Evolutionary conservation across 2,888 invertebrate species (phyloP).

Genomic region (Melinopterus prodromus): DNA sequence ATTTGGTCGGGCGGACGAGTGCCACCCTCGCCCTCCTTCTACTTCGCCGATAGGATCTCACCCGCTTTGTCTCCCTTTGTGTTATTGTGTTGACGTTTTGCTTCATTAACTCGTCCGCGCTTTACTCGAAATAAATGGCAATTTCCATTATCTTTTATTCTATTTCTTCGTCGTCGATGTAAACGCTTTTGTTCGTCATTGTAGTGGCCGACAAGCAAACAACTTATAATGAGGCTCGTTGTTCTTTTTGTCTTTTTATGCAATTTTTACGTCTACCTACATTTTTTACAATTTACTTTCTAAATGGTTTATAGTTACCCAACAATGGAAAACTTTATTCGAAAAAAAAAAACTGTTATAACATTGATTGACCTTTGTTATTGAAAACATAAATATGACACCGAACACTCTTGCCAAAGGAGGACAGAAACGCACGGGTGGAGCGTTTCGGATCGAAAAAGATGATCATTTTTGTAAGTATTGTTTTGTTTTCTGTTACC

Average conservation of each 20-base stretch:
- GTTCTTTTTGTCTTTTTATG: neutral
- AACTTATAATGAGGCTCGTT: neutral
- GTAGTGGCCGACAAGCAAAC: neutral
- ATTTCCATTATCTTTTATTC: neutral
- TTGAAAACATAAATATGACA: too few species aligned
- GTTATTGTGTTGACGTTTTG: constrained; percentile 4
- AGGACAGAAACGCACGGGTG: too few species aligned
- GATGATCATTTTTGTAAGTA: too few species aligned
- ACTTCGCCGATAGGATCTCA: neutral
- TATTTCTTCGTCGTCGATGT: neutral
- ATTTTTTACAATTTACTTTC: too few species aligned
- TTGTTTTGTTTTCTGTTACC: too few species aligned
- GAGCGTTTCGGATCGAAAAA: too few species aligned
- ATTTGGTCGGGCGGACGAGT: neutral
- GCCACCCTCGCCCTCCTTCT: neutral
- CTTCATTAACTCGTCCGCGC: neutral
- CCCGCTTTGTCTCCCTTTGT: neutral
- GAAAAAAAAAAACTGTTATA: too few species aligned
- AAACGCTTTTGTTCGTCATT: neutral
- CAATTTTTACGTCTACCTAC: neutral
- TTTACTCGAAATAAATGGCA: neutral
- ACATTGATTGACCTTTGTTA: too few species aligned
- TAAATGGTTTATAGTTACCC: too few species aligned
- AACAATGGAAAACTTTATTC: too few species aligned
- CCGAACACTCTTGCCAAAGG: too few species aligned